A percentile compares a stretch with the other conserved stretches of the same genome.
Evolutionary conservation across 64 coral and sea anemone species (phyloP).

Genomic region (Dendrophyllia cribrosa): DNA sequence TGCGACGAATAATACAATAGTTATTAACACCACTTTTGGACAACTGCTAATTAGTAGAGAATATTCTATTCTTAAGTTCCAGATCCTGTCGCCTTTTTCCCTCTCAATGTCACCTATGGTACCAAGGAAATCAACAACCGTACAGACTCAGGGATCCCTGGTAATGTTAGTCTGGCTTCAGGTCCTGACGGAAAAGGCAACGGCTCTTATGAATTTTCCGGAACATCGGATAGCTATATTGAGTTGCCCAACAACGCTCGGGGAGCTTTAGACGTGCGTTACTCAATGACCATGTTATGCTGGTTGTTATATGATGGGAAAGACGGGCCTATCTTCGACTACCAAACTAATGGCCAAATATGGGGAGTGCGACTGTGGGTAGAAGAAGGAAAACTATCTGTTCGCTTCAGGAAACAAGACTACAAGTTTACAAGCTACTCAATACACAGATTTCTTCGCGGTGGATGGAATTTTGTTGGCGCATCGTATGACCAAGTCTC

Average conservation of each 20-base stretch:
- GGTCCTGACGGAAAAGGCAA: neutral
- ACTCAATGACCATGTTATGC: neutral
- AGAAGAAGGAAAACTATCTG: neutral
- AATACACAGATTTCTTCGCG: neutral
- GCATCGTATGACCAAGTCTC: neutral
- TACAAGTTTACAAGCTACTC: accelerated
- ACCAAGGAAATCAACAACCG: neutral
- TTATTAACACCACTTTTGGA: no score
- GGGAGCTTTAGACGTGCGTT: neutral
- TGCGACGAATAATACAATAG: no score
- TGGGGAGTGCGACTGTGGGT: neutral
- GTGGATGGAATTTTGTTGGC: neutral
- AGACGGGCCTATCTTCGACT: neutral
- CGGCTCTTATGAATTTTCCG: neutral
- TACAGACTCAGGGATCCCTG: neutral
- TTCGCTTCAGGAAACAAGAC: neutral
- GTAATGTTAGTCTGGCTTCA: neutral
- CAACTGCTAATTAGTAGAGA: no score
- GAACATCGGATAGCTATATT: neutral
- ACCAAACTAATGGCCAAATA: neutral
- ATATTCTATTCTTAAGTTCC: neutral
- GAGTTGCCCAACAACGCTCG: neutral
- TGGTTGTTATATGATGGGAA: neutral
- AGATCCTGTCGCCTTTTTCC: neutral
- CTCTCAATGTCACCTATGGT: neutral